These are phyloP conservation scores for Eutrigla gurnardus DNA, from an alignment of 2,797 vertebrate genomes.

Conservation along the genomic window DNA sequence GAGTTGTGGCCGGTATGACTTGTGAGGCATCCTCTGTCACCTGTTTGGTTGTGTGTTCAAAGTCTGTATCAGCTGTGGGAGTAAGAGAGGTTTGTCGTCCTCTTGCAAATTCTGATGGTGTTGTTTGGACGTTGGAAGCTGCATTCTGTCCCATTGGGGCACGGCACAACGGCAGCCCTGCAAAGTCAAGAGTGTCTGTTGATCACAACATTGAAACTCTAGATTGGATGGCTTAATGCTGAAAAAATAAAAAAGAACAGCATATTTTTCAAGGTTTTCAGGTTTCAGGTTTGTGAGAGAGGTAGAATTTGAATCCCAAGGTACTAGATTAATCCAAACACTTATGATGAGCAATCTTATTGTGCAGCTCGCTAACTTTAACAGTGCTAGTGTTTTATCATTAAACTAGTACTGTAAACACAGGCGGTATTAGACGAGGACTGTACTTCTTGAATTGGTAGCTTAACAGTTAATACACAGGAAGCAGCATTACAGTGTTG, in stretches of 20 bases:
- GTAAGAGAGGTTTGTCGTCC: not conserved
- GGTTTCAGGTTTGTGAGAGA: not conserved
- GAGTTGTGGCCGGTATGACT: not conserved
- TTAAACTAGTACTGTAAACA: too few species aligned
- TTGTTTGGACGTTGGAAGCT: not conserved
- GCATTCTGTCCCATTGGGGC: not conserved
- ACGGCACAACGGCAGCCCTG: not conserved
- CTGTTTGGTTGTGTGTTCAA: too few species aligned
- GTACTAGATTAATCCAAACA: not conserved
- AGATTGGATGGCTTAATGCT: too few species aligned
- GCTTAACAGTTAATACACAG: too few species aligned
- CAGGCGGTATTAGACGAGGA: too few species aligned
- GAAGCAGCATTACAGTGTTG: too few species aligned
- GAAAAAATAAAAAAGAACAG: too few species aligned
- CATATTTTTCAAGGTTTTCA: too few species aligned
- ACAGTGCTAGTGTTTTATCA: too few species aligned
- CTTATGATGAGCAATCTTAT: not conserved
- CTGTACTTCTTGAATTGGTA: too few species aligned
- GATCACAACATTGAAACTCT: not conserved
- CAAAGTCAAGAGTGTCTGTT: not conserved
- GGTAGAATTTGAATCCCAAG: not conserved
- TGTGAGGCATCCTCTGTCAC: too few species aligned
- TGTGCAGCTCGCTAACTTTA: not conserved
- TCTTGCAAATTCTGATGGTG: not conserved
- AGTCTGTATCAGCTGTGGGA: too few species aligned